Evolutionary conservation across 2,888 invertebrate species (phyloP).

Genomic region (Tipula confusa): DNA sequence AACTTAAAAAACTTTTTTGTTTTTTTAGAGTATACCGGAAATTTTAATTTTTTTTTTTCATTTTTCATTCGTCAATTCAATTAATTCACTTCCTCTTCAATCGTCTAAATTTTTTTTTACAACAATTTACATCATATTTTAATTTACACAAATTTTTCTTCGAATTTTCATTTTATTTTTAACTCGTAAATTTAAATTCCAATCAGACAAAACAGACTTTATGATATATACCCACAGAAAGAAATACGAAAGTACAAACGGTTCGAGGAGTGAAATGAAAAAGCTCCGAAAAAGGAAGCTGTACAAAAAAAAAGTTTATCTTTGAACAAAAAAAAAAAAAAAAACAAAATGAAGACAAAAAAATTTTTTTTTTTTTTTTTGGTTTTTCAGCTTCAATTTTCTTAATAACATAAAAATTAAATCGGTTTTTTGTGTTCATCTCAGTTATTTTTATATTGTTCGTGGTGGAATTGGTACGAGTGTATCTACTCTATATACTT

Average conservation of each 20-base stretch:
- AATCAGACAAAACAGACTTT: not conserved
- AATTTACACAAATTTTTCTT: slow-evolving; percentile 4
- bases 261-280: not conserved
- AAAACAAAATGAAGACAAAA: not conserved
- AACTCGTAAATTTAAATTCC: slow-evolving; percentile 9
- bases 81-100: slow-evolving; percentile 20
- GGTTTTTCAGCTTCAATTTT: slow-evolving; percentile 20
- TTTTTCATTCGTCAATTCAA: slow-evolving; percentile 20
- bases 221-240: not conserved
- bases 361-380: not conserved
- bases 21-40: not conserved
- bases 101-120: not conserved
- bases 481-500: too few relatives aligned
- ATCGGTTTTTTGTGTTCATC: not conserved
- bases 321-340: not conserved
- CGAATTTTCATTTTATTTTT: not conserved
- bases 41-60: not conserved
- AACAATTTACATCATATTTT: slow-evolving; percentile 25
- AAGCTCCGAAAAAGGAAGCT: not conserved
- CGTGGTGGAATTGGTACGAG: not conserved
- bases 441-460: not conserved
- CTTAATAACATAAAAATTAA: slow-evolving; percentile 20
- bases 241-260: not conserved
- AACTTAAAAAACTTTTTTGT: not conserved
- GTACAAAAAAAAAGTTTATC: not conserved